Base-by-base conservation (phyloP, 2,113 vertebrate species). In the Dascyllus trimaculatus region DNA sequence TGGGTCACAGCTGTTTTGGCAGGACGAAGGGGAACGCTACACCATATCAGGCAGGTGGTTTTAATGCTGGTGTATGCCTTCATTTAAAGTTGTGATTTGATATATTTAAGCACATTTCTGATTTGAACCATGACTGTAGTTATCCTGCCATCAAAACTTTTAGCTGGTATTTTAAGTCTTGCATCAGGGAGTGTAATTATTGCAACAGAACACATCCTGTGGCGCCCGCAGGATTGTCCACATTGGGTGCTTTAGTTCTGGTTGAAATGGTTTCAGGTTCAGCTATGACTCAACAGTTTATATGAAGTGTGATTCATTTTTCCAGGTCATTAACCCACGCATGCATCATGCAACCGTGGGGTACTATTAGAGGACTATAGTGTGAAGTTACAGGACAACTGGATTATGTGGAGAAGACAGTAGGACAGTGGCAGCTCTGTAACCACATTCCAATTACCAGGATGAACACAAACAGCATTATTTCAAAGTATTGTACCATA, bases 221-320 rank as follows among this genome's bases (percentile, higher is more conserved):
- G 3, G 62, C 67, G 48, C 10, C 32, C 56, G 59, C 1, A n/a
- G 61, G 25, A n/a, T 11, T 9, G 60, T n/a, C 40, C 13, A 9
- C 58, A 57, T 72, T 11, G 5, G 79, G 61, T 25, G 58, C 58
- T 69, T 60, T 56, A 57, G 72, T 35, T 74, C 58, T 32, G 74
- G 74, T 43, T 29, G 65, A 78, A 85, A 62, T 29, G 43, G 75
- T 56, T 82, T 80, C 65, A 74, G 81, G 70, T 51, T 80, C 62
- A 78, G 56, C 26, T 46, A 26, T 91, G 86, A 91, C 65, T 92
- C 86, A 84, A 57, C 73, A 46, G 71, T 83, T 87, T 74, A 65
- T 60, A 78, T 22, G 48, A 60, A 80, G 48, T 54, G 67, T 56
- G 82, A 89, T 85, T 89, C 62, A 86, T 77, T 81, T 79, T 77